Percentiles rank a stretch among this genome's conserved stretches.
Conservation (phyloP, 2,113 vertebrate species). For the Procavia capensis region DNA sequence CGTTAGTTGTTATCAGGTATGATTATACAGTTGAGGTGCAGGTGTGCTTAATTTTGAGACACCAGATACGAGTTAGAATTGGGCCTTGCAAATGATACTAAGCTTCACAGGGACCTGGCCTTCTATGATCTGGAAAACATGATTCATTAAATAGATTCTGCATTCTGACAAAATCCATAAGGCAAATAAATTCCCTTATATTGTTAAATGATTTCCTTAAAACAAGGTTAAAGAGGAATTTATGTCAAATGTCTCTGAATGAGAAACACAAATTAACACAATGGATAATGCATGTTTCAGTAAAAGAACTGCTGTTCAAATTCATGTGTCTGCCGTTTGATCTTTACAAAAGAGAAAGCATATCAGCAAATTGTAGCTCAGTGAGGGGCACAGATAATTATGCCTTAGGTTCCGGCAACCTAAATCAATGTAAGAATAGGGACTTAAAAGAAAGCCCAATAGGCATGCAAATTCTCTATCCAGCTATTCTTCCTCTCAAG, state of each 20-base stretch:
- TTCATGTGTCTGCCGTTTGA: neutral
- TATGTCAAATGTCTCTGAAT: neutral
- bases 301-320: slow-evolving; percentile 7
- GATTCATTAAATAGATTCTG: slow-evolving; percentile 24
- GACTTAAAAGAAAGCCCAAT: neutral
- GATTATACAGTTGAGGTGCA: neutral
- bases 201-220: slow-evolving; percentile 42
- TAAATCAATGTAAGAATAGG: slow-evolving; percentile 38
- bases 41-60: neutral
- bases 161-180: neutral
- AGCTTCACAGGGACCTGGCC: neutral
- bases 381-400: slow-evolving; percentile 4
- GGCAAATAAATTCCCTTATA: neutral
- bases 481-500: neutral
- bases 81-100: neutral
- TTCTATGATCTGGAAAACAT: neutral
- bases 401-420: neutral
- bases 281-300: slow-evolving; percentile 11
- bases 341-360: slow-evolving; percentile 37
- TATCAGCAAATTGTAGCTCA: slow-evolving; percentile 27
- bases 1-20: neutral
- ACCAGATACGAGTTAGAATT: neutral
- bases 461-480: neutral
- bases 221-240: slow-evolving; percentile 41
- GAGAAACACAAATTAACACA: neutral